Evolutionary conservation across 92 coral and sea anemone species (phyloP).

Genomic region (Zoanthus gigantus): DNA sequence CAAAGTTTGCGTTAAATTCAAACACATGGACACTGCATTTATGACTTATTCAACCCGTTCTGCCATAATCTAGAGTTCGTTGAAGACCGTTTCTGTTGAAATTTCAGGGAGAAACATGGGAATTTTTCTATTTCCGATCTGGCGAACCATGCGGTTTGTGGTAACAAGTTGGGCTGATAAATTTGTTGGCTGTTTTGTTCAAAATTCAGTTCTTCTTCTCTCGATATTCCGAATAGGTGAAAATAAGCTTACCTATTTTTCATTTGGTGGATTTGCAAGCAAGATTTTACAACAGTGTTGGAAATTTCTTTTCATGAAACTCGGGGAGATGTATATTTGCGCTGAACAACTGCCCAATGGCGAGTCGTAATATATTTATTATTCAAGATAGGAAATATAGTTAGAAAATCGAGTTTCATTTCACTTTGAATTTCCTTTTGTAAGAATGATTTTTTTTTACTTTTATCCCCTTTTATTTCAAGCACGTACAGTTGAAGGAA

Average conservation of each 20-base stretch:
- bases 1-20: constrained; percentile 30
- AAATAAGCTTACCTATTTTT: background rate
- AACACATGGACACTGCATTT: constrained; percentile 27
- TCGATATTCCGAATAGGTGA: background rate
- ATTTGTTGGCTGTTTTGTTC: constrained; percentile 30
- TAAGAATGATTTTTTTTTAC: background rate
- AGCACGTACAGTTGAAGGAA: background rate
- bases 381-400: constrained; percentile 90
- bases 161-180: background rate
- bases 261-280: background rate
- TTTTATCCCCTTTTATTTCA: background rate
- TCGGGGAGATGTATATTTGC: constrained; percentile 29
- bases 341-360: constrained; percentile 32
- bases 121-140: constrained; percentile 41
- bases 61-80: background rate
- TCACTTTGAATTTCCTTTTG: constrained; percentile 47
- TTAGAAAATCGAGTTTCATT: constrained; percentile 85
- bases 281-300: constrained; percentile 11
- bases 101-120: constrained; percentile 23
- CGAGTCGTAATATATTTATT: constrained; percentile 86
- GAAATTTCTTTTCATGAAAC: constrained; percentile 38
- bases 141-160: constrained; percentile 48
- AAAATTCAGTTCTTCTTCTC: background rate
- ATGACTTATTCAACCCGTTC: background rate
- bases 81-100: constrained; percentile 3